Base-by-base conservation (phyloP, 2,888 invertebrate genomes). In the Dichetophora obliterata region DNA sequence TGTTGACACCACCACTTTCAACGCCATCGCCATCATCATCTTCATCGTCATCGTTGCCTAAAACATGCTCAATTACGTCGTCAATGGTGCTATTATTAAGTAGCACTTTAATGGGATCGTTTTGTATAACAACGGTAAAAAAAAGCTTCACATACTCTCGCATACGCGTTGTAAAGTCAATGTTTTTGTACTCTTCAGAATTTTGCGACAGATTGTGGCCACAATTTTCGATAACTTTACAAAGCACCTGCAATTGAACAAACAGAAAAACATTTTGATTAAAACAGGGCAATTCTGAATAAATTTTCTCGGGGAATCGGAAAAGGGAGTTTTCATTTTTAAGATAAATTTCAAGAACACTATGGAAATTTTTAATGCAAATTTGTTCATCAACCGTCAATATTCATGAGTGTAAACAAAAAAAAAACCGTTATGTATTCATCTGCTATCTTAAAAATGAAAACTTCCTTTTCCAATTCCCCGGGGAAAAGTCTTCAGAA, bases 31-130 rank as follows among this genome's bases (percentile, higher is more conserved):
- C 81, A 16, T 82, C 82, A 48, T 84, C 83, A 4, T 86, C 86
- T 34, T 86, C 86, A 37, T 86, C 85, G 61, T 87, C 86, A 37
- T 89, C 89, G 80, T 87, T 85, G 14, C 88, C 91, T 72, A 96
- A 90, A 72, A 96, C 94, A 85, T 96, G 95, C 83, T 93, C 90
- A 84, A 96, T 93, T 79, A 96, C 95, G 89, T 96, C 95, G 88
- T 96, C 96, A 72, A 96, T 95, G 76, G 96, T 94, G 88, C 96
- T 95, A 74, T 95, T 95, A 84, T 95, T 95, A 65, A 96, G 91
- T 84, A 96, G 91, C 61, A 93, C 92, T 83, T 95, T 94, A 9
- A 96, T 94, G 76, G 93, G 93, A 82, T 93, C 93, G 88, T 96
- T 96, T 86, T 96, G 96, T 79, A 94, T 93, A 65, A 96, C 95